phyloP scores from a whole-genome alignment of 2,113 vertebrate species.

The Eurypyga helias region DNA sequence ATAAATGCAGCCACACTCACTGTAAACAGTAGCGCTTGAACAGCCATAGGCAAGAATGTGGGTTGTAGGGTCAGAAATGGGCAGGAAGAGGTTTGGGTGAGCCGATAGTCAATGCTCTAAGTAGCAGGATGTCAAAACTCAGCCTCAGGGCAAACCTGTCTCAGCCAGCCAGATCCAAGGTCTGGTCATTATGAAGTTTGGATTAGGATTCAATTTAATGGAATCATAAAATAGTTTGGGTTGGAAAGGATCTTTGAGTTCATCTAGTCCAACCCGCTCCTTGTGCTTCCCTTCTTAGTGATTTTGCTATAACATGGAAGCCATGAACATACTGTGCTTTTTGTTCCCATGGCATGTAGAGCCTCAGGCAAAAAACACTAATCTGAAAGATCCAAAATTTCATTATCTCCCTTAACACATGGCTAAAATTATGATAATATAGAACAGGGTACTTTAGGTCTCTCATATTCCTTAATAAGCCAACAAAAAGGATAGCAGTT shows the following conservation, averaged over 20 bases:
- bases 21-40: neutral
- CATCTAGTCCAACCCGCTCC: neutral
- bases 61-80: neutral
- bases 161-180: neutral
- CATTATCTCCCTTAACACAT: neutral
- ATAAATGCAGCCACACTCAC: neutral
- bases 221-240: neutral
- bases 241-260: neutral
- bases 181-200: neutral
- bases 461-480: neutral
- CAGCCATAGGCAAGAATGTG: neutral
- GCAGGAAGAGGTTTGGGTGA: neutral
- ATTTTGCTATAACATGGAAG: neutral
- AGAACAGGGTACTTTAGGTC: neutral
- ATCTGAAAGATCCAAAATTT: neutral
- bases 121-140: neutral
- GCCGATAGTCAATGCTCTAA: neutral
- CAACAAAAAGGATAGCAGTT: neutral
- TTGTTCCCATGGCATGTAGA: neutral
- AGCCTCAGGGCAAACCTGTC: neutral
- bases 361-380: neutral
- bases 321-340: neutral
- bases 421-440: neutral
- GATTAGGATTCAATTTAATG: neutral
- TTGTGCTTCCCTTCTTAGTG: rapidly evolving